These are phyloP conservation scores for Sebastes aleutianus DNA, from an alignment of 2,797 vertebrate genomes.

Conservation along the genomic window DNA sequence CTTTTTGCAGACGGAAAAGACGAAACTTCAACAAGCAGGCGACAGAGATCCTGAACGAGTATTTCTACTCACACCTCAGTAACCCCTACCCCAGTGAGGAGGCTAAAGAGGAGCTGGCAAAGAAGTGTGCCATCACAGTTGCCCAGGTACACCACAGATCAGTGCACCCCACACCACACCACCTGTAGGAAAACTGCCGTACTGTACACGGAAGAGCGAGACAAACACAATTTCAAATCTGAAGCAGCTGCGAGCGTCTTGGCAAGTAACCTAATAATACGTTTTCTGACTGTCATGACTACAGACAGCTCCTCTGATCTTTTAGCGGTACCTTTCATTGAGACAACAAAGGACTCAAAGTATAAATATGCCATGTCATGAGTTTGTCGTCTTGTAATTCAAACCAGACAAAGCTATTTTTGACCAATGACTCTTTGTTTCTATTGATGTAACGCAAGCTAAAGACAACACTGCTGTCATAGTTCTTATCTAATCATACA, in stretches of 20 bases:
- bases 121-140: conserved; percentile 98
- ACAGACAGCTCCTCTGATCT: conserved; percentile 62
- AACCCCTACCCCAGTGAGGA: conserved; percentile 99
- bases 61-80: conserved; percentile 99
- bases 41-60: conserved; percentile 99
- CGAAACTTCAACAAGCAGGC: conserved; percentile 99
- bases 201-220: background rate
- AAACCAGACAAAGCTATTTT: conserved; percentile 61
- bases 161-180: conserved; percentile 9
- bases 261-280: conserved; percentile 45
- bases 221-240: background rate
- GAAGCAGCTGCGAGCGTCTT: conserved; percentile 35
- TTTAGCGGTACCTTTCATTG: conserved; percentile 37
- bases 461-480: conserved; percentile 15
- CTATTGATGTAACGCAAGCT: conserved; percentile 28
- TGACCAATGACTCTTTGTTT: conserved; percentile 48
- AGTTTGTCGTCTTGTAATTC: conserved; percentile 42
- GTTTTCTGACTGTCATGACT: conserved; percentile 48
- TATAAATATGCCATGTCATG: conserved; percentile 47
- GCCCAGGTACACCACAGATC: conserved; percentile 87
- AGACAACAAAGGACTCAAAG: conserved; percentile 53
- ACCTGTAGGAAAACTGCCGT: conserved; percentile 25
- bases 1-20: conserved; percentile 89
- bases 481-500: conserved; percentile 12
- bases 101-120: conserved; percentile 99